Base-by-base conservation (phyloP, 2,113 vertebrate genomes). In the Seriola quinqueradiata region DNA sequence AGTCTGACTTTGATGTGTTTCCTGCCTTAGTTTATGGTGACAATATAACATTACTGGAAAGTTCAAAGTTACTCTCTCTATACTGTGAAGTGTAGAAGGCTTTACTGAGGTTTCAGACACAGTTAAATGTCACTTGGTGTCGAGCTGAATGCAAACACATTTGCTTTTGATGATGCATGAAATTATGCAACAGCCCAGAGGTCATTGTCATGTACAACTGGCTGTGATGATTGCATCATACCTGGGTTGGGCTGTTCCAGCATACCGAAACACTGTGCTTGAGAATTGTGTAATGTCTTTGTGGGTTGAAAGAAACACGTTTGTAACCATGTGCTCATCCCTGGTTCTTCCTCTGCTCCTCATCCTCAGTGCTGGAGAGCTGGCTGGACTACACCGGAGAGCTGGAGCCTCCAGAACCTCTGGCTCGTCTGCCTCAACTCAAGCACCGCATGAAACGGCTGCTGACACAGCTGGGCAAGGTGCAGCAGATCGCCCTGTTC, bases 341-440 rank as follows among this genome's bases (percentile, higher is more conserved):
- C 21, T 63, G 42, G 1, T 46, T 40, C 32, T 52, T 60, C 21
- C 1, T 40, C 44, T 70, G 50, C 34, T 60, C 9, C 1, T 63
- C 63, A 9, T 65, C 73, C 61, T 79, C 76, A 99, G 98, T 99
- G 84, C 82, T 99, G 90, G 98, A 99, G 93, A 99, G 98, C 75
- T 99, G 97, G 96, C 95, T 99, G 94, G 98, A 99, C 95, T 99
- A 97, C 86, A 98, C 97, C 0, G 98, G 98, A 70, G 98, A 99
- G 83, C 93, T 99, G 94, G 98, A 99, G 77, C 98, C 98, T 21
- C 98, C 98, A 0, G 97, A 99, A 70, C 98, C 98, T 0, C 93
- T 99, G 58, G 97, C 97, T 48, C 96, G 98, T 52, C 96, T 99
- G 60, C 98, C 98, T 8, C 98, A 99, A 79, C 97, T 99, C 84